Percentiles rank a stretch among this genome's conserved stretches.
Evolutionary conservation across 1,140 invertebrate species (phyloP).

Genomic region (Drosophila grimshawi): DNA sequence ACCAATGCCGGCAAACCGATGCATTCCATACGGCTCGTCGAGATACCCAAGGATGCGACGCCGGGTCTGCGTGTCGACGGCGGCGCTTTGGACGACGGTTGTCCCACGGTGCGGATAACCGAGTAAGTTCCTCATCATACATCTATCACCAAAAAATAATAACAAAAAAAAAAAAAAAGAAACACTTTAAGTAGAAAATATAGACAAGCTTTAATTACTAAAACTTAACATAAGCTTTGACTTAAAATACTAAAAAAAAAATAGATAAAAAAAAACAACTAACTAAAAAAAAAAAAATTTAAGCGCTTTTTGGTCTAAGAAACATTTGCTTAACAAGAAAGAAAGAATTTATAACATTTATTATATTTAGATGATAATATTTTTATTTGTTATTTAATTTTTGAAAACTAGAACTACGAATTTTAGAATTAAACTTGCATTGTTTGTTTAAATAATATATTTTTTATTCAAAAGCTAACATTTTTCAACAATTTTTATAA

Average conservation of each 20-base stretch:
- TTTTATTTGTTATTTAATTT: too few species aligned
- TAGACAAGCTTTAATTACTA: too few species aligned
- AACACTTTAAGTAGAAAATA: too few species aligned
- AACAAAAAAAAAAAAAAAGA: background rate
- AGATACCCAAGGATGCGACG: conserved; percentile 87
- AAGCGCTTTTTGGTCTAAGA: too few species aligned
- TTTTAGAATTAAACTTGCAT: too few species aligned
- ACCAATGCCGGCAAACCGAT: conserved; percentile 86
- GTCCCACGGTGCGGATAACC: conserved; percentile 79
- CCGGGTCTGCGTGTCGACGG: conserved; percentile 87
- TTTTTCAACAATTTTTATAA: background rate
- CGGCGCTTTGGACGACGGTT: conserved; percentile 66
- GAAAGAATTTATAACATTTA: too few species aligned
- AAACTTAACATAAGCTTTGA: too few species aligned
- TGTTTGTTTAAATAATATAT: background rate
- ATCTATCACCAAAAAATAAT: background rate
- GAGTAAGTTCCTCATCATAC: conserved; percentile 62
- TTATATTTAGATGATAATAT: too few species aligned
- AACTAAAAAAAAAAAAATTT: background rate
- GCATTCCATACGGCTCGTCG: conserved; percentile 92
- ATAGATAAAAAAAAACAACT: background rate
- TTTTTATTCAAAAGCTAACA: background rate
- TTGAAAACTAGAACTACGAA: too few species aligned
- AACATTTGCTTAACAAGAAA: too few species aligned
- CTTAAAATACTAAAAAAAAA: background rate